Base-by-base conservation (phyloP, 2,888 invertebrate genomes). In the Lasioglossum oenotherae region DNA sequence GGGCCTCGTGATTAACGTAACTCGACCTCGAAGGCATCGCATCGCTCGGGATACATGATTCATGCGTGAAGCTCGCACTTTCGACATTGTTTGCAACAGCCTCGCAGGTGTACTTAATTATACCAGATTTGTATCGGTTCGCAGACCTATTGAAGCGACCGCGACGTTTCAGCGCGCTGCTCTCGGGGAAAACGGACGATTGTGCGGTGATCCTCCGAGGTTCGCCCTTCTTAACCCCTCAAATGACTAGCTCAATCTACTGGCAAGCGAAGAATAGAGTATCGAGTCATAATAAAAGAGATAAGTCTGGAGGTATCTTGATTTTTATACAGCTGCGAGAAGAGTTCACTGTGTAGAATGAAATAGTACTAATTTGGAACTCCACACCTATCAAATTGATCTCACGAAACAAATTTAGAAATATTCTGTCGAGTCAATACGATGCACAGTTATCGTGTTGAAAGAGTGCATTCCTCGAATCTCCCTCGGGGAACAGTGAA, bases 71-170 rank as follows among this genome's bases (percentile, higher is more conserved):
- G 82, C 86, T 90, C 87, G 90, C 88, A 90, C 90, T 90, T 90
- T 90, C 90, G 90, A 90, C 89, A 90, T 89, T 89, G 89, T 83
- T 85, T 82, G 87, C 82, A 82, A 86, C 82, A 80, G 89, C 88
- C 85, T 84, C 88, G 85, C 90, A 90, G 90, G 90, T 90, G 90
- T 90, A 89, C 74, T 89, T 87, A 89, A 90, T 90, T 90, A 90
- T 86, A 86, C 84, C 86, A 81, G 83, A 87, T 86, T 87, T 79
- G 82, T 81, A 90, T 90, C 89, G 86, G 82, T 44, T 79, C 81
- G 57, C 81, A 31, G 27, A 31, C 31, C 31, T 31, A 31, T 12
- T 16, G 64, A 64, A 31, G 64, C 64, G 64, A 16, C 16, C 64
- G 64, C 31, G 64, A 64, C 64, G 64, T 31, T 64, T 64, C 31